A percentile compares a stretch with the other conserved stretches of the same genome.
phyloP scores from a whole-genome alignment of 2,797 vertebrate genomes.

The Characodon lateralis region DNA sequence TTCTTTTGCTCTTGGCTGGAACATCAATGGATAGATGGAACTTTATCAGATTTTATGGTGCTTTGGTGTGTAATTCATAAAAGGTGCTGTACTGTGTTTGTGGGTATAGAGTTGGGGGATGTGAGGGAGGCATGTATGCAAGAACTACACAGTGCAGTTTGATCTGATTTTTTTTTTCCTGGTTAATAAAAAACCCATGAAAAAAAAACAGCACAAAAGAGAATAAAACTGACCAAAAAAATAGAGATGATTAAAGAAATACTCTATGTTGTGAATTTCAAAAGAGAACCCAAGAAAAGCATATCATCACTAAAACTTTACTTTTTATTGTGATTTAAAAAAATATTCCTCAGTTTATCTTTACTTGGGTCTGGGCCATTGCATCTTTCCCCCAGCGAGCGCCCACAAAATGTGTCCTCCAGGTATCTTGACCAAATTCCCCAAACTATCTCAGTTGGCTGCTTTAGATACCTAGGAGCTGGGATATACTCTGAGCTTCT shows the following conservation, averaged over 20 bases:
- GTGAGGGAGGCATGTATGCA: constrained; percentile 18
- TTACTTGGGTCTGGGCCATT: background rate
- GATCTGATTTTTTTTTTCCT: constrained; percentile 30
- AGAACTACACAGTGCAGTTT: constrained; percentile 24
- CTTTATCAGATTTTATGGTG: constrained; percentile 80
- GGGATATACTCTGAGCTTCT: background rate
- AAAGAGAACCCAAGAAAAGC: background rate
- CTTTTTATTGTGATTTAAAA: background rate
- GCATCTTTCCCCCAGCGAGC: no score
- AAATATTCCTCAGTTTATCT: background rate
- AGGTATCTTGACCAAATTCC: background rate
- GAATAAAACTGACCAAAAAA: no score
- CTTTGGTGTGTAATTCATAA: constrained; percentile 74
- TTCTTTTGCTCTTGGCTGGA: constrained; percentile 80
- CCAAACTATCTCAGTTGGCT: background rate
- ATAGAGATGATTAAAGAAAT: background rate
- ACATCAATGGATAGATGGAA: constrained; percentile 66
- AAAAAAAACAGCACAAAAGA: constrained; percentile 6
- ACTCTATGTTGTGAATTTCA: background rate
- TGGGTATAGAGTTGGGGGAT: constrained; percentile 24
- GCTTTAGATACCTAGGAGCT: background rate
- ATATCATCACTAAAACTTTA: background rate
- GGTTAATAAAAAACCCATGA: constrained; percentile 20
- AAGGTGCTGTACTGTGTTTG: constrained; percentile 56
- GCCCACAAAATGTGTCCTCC: background rate